Base-by-base conservation (phyloP, 2,113 vertebrate species). In the Protobothrops flavoviridis region DNA sequence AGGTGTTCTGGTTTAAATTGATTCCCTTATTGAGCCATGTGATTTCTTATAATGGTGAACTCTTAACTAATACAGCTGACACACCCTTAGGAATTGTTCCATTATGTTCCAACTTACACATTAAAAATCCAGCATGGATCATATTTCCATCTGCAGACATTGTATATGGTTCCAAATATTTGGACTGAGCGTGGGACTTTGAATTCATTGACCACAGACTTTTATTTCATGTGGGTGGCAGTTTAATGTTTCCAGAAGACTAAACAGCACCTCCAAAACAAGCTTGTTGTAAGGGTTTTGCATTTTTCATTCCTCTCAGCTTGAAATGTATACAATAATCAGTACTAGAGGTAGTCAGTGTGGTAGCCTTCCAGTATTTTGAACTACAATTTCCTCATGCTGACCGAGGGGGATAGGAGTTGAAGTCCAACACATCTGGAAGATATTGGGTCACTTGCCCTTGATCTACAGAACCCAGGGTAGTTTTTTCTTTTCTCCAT, bases 151-250 rank as follows among this genome's bases (percentile, higher is more conserved):
- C 45, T 95, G 91, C 20, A 53, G 69, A 88, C 13, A 88, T 64
- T 93, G 93, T 90, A 91, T 24, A 93, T 59, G 91, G 94, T 94
- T 95, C 94, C 93, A 96, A 94, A 96, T 89, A 96, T 96, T 96
- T 96, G 23, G 93, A 92, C 50, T 88, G 74, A 96, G 96, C 92
- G 95, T 94, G 95, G 61, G 87, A 8, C 56, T 50, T 33, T 94
- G 92, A 95, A 96, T 97, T 95, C 56, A 93, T 87, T 94, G 94
- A 96, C 94, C 95, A 94, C 95, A 96, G 94, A 93, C 1, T 95
- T 94, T 91, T 85, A 20, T 89, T 91, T 95, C 91, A 95, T 95
- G 93, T 92, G 55, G 56, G 88, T 86, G 88, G 45, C 53, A 90
- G 88, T 61, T 93, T 90, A 93, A 52, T 87, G 57, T 90, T 59